phyloP scores from a whole-genome alignment of 1,140 invertebrate genomes.

The Saccostrea cuccullata region DNA sequence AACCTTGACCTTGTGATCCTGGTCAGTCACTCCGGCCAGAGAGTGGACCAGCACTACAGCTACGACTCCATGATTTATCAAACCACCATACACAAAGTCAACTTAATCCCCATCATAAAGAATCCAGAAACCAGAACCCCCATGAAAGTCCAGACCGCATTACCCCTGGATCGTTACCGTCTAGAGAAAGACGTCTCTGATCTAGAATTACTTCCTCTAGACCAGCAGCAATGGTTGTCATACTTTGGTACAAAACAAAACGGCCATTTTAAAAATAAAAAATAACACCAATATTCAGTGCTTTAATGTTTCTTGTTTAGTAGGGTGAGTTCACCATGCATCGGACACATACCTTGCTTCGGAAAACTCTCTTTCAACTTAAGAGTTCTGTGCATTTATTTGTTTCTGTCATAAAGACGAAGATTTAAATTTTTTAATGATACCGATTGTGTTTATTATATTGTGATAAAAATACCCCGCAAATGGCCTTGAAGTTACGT shows the following conservation, averaged over 20 bases:
- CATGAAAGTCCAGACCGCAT: background rate
- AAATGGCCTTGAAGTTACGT: too few relatives aligned
- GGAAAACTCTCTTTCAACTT: too few relatives aligned
- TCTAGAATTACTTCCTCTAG: conserved; percentile 25
- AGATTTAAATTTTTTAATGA: too few relatives aligned
- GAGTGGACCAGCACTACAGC: conserved; percentile 45
- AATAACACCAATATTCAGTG: background rate
- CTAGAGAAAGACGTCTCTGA: conserved; percentile 26
- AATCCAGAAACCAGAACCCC: background rate
- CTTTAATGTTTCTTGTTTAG: background rate
- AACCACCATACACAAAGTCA: conserved; percentile 45
- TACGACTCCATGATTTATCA: conserved; percentile 16
- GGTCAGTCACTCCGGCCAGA: conserved; percentile 28
- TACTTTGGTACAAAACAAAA: conserved; percentile 43
- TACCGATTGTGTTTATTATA: too few relatives aligned
- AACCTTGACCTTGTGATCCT: conserved; percentile 56
- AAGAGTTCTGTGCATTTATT: too few relatives aligned
- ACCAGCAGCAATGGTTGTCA: conserved; percentile 49
- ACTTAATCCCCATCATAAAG: conserved; percentile 29
- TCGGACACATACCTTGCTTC: too few relatives aligned
- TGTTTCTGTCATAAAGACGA: too few relatives aligned
- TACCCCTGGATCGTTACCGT: background rate
- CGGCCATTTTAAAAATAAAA: conserved; percentile 37
- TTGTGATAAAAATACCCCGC: too few relatives aligned
- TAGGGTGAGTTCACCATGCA: too few relatives aligned